These are phyloP conservation scores for Holothuria glaberrima DNA, from an alignment of 35 echinoderm and acorn worm species.

Conservation along the genomic window DNA sequence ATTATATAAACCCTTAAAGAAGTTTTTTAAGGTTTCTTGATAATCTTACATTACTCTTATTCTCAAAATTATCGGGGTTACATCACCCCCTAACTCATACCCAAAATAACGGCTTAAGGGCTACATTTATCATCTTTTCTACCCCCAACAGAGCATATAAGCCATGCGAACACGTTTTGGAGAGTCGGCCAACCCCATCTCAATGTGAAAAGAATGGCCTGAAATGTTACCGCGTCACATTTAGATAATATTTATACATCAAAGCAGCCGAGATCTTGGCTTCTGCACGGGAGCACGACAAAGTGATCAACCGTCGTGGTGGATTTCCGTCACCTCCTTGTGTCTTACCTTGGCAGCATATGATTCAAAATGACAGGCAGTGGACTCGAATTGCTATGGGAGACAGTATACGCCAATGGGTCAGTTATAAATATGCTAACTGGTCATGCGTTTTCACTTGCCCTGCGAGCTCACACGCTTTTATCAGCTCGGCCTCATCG, in stretches of 20 bases:
- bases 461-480: no score
- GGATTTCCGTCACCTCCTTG: constrained; percentile 76
- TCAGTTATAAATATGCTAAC: constrained; percentile 57
- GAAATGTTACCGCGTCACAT: constrained; percentile 72
- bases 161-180: no score
- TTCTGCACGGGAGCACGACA: constrained; percentile 48
- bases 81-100: no score
- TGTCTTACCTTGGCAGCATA: constrained; percentile 68
- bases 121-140: no score
- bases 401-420: constrained; percentile 67
- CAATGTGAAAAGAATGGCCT: constrained; percentile 71
- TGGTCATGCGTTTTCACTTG: constrained; percentile 61
- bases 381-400: constrained; percentile 66
- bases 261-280: constrained; percentile 45
- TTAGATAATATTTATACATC: constrained; percentile 63
- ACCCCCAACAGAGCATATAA: no score
- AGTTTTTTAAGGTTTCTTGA: no score
- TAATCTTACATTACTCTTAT: no score
- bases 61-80: no score
- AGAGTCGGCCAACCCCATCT: no score
- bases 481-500: no score
- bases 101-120: no score
- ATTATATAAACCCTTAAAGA: no score
- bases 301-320: constrained; percentile 58
- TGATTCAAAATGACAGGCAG: constrained; percentile 69